phyloP scores from a whole-genome alignment of 2,797 vertebrate genomes.

The Protonibea diacanthus region DNA sequence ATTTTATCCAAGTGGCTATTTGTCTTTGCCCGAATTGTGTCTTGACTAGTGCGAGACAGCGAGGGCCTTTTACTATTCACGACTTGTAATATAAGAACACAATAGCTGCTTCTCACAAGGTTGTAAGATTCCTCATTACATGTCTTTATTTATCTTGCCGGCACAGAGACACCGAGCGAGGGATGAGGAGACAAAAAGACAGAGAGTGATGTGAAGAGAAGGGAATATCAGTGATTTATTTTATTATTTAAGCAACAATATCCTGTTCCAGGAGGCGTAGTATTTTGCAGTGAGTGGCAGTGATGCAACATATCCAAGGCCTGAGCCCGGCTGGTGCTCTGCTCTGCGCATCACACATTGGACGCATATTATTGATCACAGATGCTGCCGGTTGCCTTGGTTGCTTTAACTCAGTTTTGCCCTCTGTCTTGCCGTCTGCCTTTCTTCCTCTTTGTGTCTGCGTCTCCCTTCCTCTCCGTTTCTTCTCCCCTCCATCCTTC shows the following conservation, averaged over 20 bases:
- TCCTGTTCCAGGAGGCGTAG: constrained; percentile 60
- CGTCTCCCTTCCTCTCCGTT: constrained; percentile 34
- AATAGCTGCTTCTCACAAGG: constrained; percentile 69
- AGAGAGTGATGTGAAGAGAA: constrained; percentile 21
- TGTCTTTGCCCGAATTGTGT: constrained; percentile 78
- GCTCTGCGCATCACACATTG: constrained; percentile 52
- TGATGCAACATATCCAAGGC: constrained; percentile 51
- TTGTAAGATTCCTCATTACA: constrained; percentile 82
- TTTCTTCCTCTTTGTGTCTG: constrained; percentile 53
- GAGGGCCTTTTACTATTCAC: constrained; percentile 73
- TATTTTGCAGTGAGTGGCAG: constrained; percentile 48
- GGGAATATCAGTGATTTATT: constrained; percentile 50
- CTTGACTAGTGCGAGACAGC: constrained; percentile 59
- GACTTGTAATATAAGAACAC: constrained; percentile 79
- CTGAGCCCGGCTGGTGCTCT: constrained; percentile 27
- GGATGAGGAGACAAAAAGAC: constrained; percentile 27
- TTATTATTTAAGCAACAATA: constrained; percentile 75
- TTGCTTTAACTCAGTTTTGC: constrained; percentile 65
- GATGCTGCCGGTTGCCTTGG: constrained; percentile 72
- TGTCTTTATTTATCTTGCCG: constrained; percentile 79
- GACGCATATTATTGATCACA: constrained; percentile 80
- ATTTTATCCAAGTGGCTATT: constrained; percentile 81
- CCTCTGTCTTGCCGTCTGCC: constrained; percentile 71
- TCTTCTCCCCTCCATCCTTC: constrained; percentile 53
- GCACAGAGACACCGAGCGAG: constrained; percentile 20